phyloP scores from a whole-genome alignment of 2,888 invertebrate genomes.

The Zeuzera pyrina region DNA sequence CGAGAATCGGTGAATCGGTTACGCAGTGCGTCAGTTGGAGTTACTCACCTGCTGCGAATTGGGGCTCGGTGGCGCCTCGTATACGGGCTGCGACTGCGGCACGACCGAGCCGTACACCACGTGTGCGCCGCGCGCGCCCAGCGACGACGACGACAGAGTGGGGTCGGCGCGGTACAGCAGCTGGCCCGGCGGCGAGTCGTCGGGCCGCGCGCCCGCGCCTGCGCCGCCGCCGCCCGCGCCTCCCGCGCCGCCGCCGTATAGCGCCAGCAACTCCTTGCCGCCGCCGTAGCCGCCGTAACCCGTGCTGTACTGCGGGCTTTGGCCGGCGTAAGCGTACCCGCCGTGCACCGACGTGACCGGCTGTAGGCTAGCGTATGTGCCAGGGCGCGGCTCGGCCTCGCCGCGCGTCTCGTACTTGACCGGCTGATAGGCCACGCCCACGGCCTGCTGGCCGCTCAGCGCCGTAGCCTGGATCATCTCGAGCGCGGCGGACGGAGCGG shows the following conservation, averaged over 20 bases:
- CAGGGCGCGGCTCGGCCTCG: constrained; percentile 45
- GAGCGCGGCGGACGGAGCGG: constrained; percentile 31
- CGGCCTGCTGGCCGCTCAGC: constrained; percentile 51
- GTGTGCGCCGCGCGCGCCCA: constrained; percentile 63
- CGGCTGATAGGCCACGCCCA: constrained; percentile 54
- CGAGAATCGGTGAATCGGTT: neutral
- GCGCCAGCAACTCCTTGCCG: constrained; percentile 35
- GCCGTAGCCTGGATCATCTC: constrained; percentile 57
- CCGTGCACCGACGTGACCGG: constrained; percentile 72
- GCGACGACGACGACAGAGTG: constrained; percentile 76
- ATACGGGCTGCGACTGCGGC: constrained; percentile 57
- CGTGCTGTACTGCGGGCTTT: constrained; percentile 43
- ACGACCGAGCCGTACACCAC: constrained; percentile 61
- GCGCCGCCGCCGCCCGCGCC: constrained; percentile 32
- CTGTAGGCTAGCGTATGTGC: constrained; percentile 76
- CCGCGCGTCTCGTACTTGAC: constrained; percentile 62
- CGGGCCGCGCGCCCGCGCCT: constrained; percentile 37
- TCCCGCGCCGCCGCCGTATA: constrained; percentile 43
- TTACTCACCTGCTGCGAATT: constrained; percentile 65
- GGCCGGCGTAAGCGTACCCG: constrained; percentile 45
- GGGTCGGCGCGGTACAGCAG: constrained; percentile 78
- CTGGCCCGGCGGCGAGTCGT: constrained; percentile 70
- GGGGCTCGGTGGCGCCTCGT: constrained; percentile 73
- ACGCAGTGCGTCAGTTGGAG: neutral
- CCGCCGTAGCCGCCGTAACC: constrained; percentile 28